Conservation (phyloP, 2,113 vertebrate genomes). For the Onychostoma macrolepis region DNA sequence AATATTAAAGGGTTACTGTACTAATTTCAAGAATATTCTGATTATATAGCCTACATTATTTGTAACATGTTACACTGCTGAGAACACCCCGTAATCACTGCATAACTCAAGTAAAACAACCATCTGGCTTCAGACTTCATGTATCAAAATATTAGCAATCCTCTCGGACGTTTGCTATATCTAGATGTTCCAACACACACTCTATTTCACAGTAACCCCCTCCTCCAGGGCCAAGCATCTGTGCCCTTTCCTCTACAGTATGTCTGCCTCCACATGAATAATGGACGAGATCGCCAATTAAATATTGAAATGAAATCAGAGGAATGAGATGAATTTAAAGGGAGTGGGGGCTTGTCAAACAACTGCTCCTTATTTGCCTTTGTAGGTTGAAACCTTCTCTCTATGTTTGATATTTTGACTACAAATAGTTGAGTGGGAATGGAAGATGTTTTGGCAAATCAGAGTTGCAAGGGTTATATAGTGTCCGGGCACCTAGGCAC, state of each 20-base stretch:
- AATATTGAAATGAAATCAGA: slow-evolving; percentile 66
- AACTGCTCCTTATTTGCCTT: slow-evolving; percentile 47
- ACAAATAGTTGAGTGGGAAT: slow-evolving; percentile 22
- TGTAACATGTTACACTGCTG: not conserved
- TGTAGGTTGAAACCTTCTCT: not conserved
- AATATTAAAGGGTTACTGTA: not conserved
- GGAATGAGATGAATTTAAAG: slow-evolving; percentile 55
- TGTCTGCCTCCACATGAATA: slow-evolving; percentile 54
- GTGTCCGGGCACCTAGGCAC: not conserved
- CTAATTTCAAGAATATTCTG: not conserved
- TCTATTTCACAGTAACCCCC: slow-evolving; percentile 5
- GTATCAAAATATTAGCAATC: slow-evolving; percentile 32
- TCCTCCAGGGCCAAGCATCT: slow-evolving; percentile 51
- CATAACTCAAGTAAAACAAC: not conserved
- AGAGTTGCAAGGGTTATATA: not conserved
- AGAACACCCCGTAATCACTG: not conserved
- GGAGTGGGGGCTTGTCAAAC: slow-evolving; percentile 43
- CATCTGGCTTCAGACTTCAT: slow-evolving; percentile 4
- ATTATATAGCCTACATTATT: not conserved
- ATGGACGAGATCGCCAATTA: slow-evolving; percentile 61
- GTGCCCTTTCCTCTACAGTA: slow-evolving; percentile 51
- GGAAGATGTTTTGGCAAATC: not conserved
- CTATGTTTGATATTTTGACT: slow-evolving; percentile 19
- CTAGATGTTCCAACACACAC: not conserved
- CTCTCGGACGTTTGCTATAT: slow-evolving; percentile 2